Conservation (phyloP, 2,113 vertebrate species). For the Lucifuga dentata region DNA sequence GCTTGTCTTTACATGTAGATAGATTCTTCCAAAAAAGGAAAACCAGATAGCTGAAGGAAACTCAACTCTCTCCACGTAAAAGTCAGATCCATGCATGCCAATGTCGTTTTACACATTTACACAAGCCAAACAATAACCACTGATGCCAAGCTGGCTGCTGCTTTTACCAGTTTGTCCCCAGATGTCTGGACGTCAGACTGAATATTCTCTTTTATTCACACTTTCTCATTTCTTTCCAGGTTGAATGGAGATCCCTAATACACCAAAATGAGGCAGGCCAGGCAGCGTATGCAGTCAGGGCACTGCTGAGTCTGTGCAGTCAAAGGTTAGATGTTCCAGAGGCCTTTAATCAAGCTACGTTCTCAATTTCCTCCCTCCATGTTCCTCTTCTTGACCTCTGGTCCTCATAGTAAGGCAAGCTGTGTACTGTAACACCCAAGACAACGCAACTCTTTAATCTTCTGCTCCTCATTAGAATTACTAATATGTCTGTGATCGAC, state of each 20-base stretch:
- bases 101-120: constrained; percentile 38
- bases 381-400: constrained; percentile 76
- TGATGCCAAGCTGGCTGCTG: constrained; percentile 51
- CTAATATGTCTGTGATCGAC: constrained; percentile 75
- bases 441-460: constrained; percentile 82
- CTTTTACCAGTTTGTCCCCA: constrained; percentile 60
- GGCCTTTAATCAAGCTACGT: constrained; percentile 83
- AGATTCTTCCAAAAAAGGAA: too few species aligned
- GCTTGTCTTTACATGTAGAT: constrained; percentile 16
- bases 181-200: constrained; percentile 46
- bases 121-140: constrained; percentile 45
- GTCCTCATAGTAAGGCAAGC: constrained; percentile 72
- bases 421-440: constrained; percentile 79
- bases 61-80: constrained; percentile 45
- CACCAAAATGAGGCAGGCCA: constrained; percentile 33
- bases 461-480: constrained; percentile 82
- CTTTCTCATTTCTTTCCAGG: constrained; percentile 50
- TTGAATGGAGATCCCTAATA: constrained; percentile 41
- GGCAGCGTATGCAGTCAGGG: constrained; percentile 49
- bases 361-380: constrained; percentile 79
- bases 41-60: not conserved
- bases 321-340: constrained; percentile 83
- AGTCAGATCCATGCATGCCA: constrained; percentile 25
- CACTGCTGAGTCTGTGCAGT: constrained; percentile 63
- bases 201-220: constrained; percentile 32